A percentile compares a stretch with the other conserved stretches of the same genome.
These are phyloP conservation scores for Thera obeliscata DNA, from an alignment of 2,888 invertebrate species.

Conservation along the genomic window DNA sequence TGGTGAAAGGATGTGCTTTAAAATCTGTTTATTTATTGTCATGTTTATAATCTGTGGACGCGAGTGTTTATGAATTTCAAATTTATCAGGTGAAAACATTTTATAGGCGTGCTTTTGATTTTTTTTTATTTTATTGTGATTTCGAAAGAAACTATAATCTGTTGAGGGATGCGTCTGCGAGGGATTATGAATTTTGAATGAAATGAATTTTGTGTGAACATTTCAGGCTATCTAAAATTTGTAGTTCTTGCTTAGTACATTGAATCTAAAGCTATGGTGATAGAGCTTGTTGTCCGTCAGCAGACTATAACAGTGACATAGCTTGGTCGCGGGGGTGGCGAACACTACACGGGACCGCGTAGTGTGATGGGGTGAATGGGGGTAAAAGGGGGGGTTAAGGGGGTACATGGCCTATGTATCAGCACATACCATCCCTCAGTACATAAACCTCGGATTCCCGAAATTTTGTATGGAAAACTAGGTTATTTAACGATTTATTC, in stretches of 20 bases:
- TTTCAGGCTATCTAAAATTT: not conserved
- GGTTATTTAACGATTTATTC: slow-evolving; percentile 80
- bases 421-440: slow-evolving; percentile 72
- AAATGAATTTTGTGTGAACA: no score
- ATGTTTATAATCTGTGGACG: no score
- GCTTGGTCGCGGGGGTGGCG: slow-evolving; percentile 65
- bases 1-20: no score
- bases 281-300: slow-evolving; percentile 7
- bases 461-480: slow-evolving; percentile 84
- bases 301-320: slow-evolving; percentile 13
- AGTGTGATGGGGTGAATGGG: slow-evolving; percentile 54
- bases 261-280: not conserved
- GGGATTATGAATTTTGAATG: no score
- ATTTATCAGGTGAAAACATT: no score
- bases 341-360: slow-evolving; percentile 69
- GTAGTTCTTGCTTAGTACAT: not conserved
- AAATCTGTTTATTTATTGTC: no score
- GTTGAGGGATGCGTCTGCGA: no score
- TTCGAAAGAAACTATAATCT: no score
- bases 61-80: no score
- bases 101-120: no score
- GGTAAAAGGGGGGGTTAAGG: slow-evolving; percentile 54
- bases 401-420: slow-evolving; percentile 79
- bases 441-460: slow-evolving; percentile 74
- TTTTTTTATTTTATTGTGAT: no score